Base-by-base conservation (phyloP, 1,140 invertebrate species). In the Diabrotica undecimpunctata region DNA sequence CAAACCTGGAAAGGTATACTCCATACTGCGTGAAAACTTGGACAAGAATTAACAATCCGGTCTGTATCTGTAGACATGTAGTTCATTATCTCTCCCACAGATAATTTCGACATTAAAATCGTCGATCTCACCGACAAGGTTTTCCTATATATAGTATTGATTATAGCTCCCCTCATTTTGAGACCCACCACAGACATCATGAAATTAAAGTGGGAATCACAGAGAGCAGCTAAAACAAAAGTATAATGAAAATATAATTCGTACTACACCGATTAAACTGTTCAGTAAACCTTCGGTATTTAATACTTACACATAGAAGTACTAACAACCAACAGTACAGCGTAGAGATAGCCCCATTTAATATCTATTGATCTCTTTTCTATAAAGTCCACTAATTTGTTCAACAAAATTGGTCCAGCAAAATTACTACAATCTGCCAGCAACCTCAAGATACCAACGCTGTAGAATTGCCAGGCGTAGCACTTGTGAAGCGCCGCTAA, bases 51-150 rank as follows among this genome's bases (percentile, higher is more conserved):
- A 0, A 97, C 90, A 68, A 99, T 94, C 71, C 96, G 85, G 75
- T 97, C 95, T 0, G 90, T 90, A 79, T 99, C 97, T 1, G 94
- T 96, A 38, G 94, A 97, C 90, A 99, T 97, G 71, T 96, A 94
- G 81, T 99, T 99, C 0, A 97, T 87, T 36, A 99, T 90, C 83
- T 98, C 91, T 2, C 95, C 94, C 67, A 88, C 83, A 61, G 85
- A 88, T 77, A 90, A 93, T 62, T 81, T 74, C 25, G 81, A 81
- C 65, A 81, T 83, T 25, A 88, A 76, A 54, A 81, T 79, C 38
- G 81, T 84, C 0, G 75, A 71, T 11, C 79, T 75, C 5, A 88
- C 80, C 63, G 87, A 86, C 4, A 96, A 77, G 5, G 90, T 88
- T 81, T 98, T 98, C 60, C 87, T 83, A 73, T 98, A 96, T 55